Evolutionary conservation across 2,888 invertebrate genomes (phyloP), one percentile per base, ranked within the genome.

Genomic region (Blastobasis lacticolella): DNA sequence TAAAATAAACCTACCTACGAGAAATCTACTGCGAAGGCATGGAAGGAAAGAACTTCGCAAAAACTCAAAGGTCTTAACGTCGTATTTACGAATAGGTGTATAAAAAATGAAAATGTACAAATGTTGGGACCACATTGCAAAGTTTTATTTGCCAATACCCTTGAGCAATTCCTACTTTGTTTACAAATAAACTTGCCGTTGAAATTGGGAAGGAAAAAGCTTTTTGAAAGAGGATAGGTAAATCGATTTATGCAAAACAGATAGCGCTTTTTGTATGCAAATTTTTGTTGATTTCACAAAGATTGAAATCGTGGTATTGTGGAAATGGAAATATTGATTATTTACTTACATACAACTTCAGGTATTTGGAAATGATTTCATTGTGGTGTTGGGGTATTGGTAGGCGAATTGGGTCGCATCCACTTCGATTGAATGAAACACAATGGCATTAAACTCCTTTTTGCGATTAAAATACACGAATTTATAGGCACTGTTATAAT

Each of bases 181-280:
- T 85, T 85, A 85, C 83, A 81, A 85, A 84, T 85, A 84, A 83
- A 84, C 81, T 84, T 81, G 75, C 69, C 74, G 80, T 79, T 78
- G 80, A 81, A 85, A 80, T 81, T 79, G 81, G 78, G 75, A 81
- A 81, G 75, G 81, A 81, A 85, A 82, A 81, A 83, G 78, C 80
- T 82, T 83, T n/a, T 80, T 78, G 78, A 80, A 83, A 82, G 81
- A 78, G 83, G 81, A 86, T 84, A 79, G 81, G 83, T 80, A 85
- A 87, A 85, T 85, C 83, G 85, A 83, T 87, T 87, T 85, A 86
- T 85, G 83, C 80, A 85, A 86, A 86, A 78, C 75, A 84, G 83
- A 82, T 82, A 77, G 81, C 80, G 81, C 85, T 84, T 86, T 87
- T 86, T 86, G 80, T 84, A 86, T 87, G 86, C 78, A 84, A 86